Percentiles rank a stretch among this genome's conserved stretches.
Evolutionary conservation across 1,140 invertebrate genomes (phyloP).

Genomic region (Oscheius sp.): DNA sequence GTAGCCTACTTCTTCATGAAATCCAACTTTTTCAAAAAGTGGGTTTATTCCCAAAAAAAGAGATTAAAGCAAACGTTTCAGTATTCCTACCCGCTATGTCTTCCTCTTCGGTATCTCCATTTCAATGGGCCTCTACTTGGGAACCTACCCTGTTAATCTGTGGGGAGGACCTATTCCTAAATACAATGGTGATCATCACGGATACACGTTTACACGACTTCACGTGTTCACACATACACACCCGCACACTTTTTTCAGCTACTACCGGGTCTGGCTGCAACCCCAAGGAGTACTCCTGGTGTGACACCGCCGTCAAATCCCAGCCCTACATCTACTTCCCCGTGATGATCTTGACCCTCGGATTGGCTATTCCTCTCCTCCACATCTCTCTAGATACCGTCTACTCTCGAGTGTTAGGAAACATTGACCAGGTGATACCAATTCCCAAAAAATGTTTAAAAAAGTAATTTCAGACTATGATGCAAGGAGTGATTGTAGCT

Average conservation of each 20-base stretch:
- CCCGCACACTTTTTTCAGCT: background rate
- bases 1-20: background rate
- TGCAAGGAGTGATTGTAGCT: constrained; percentile 19
- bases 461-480: constrained; percentile 18
- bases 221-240: no score
- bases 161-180: background rate
- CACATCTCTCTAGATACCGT: constrained; percentile 21
- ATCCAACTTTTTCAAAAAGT: background rate
- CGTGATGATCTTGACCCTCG: constrained; percentile 12
- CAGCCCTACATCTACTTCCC: constrained; percentile 4
- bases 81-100: constrained; percentile 7
- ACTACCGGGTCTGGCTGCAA: constrained; percentile 12
- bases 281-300: constrained; percentile 15
- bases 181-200: background rate
- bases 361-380: constrained; percentile 19
- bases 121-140: constrained; percentile 13
- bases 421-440: constrained; percentile 16
- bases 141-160: background rate
- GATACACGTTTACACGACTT: background rate
- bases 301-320: constrained; percentile 1
- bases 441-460: background rate
- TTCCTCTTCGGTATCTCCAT: constrained; percentile 11
- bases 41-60: background rate
- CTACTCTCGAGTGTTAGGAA: constrained; percentile 20
- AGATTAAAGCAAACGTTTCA: background rate